Base-by-base conservation (phyloP, 1,140 invertebrate genomes). In the Drosophila funebris region DNA sequence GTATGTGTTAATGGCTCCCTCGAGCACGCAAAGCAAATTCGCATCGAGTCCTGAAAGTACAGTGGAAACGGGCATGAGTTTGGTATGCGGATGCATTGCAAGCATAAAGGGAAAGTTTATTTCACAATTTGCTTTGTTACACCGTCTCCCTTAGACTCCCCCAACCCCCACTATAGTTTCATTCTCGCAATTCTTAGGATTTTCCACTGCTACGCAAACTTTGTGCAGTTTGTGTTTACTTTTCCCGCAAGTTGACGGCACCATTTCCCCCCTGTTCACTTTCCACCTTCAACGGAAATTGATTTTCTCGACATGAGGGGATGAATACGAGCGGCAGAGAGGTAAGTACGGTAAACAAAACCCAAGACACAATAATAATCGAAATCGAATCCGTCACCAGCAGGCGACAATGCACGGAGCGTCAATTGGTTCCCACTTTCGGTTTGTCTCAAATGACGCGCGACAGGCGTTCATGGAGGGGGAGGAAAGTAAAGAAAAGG, bases 1-100 rank as follows among this genome's bases (percentile, higher is more conserved):
- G 91, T 98, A 98, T 24, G 95, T 95, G 92, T 98, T 98, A 81
- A 98, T 95, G 53, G 96, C 95, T 37, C 97, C 97, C 81, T 97
- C 96, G 61, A 96, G 92, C 4, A 98, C 96, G 91, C 97, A 82
- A 92, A 95, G 97, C 83, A 98, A 92, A 91, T 98, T 96, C 2
- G 95, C 95, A 61, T 96, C 94, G 68, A 98, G 93, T 69, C 97
- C 97, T 98, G 58, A 22, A 20, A 60, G 14, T 16, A 33, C 43
- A 20, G 9, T 11, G 36, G 16, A 36, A 29, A 20, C 6, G 31
- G 29, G 20, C 29, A 24, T 16, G 13, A 22, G n/a, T 43, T 36
- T 1, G 31, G 31, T 20, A 52, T 39, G 37, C 53, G 63, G 64
- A 72, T 85, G 76, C 82, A 81, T 20, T 58, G 77, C 57, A 58